phyloP scores from a whole-genome alignment of 2,797 vertebrate species.

The Smutsia temminckii region DNA sequence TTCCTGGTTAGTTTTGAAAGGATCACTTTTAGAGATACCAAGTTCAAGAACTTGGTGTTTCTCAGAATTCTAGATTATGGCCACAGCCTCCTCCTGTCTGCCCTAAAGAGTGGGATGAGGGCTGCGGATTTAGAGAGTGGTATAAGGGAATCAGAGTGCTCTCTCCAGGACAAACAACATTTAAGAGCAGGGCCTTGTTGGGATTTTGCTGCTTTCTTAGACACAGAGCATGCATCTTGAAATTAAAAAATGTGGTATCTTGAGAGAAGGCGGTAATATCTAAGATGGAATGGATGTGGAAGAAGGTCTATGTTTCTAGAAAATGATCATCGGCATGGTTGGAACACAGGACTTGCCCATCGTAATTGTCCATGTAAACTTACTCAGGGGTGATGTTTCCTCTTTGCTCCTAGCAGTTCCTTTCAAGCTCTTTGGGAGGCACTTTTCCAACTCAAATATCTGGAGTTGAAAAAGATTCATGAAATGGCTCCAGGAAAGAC shows the following conservation, averaged over 20 bases:
- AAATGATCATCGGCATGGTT: neutral
- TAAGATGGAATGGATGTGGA: neutral
- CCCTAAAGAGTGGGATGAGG: neutral
- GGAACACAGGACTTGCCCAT: neutral
- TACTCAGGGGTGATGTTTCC: neutral
- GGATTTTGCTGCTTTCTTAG: conserved; percentile 28
- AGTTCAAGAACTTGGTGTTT: neutral
- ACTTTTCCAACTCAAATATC: conserved; percentile 43
- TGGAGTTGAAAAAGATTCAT: conserved; percentile 4
- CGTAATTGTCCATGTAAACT: neutral
- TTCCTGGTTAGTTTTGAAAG: conserved; percentile 27
- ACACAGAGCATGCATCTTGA: neutral
- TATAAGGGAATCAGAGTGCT: neutral
- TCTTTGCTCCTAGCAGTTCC: conserved; percentile 36
- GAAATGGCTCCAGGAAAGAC: conserved; percentile 26
- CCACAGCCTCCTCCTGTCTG: neutral
- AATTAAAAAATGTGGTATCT: conserved; percentile 19
- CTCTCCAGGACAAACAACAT: neutral
- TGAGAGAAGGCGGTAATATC: neutral
- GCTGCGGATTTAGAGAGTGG: neutral
- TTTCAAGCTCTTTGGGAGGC: conserved; percentile 38
- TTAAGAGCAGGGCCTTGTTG: neutral
- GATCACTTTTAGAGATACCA: neutral
- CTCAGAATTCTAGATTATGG: conserved; percentile 37
- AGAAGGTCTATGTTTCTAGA: conserved; percentile 2